These are phyloP conservation scores for Exocentrus adspersus DNA, from an alignment of 2,888 invertebrate species.

Conservation along the genomic window DNA sequence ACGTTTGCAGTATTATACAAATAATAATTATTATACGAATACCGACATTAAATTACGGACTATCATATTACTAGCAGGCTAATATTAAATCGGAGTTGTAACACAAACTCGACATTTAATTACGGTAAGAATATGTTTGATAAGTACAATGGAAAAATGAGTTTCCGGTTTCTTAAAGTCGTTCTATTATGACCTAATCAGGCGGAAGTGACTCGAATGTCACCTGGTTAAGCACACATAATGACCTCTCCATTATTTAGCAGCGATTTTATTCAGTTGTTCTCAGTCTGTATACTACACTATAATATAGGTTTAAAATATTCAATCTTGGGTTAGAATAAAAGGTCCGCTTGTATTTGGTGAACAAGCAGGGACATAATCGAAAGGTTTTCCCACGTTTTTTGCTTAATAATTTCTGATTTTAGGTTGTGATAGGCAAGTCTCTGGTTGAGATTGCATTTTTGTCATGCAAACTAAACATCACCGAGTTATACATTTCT, in stretches of 20 bases:
- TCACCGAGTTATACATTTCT: background rate
- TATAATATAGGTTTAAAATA: conserved; percentile 43
- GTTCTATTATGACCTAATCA: conserved; percentile 55
- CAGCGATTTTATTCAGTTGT: conserved; percentile 35
- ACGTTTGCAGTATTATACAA: too few relatives aligned
- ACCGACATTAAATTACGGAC: background rate
- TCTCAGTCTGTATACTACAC: conserved; percentile 34
- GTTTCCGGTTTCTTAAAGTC: conserved; percentile 51
- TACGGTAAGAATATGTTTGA: conserved; percentile 24
- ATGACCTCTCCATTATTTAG: conserved; percentile 53
- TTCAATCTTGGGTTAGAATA: conserved; percentile 46
- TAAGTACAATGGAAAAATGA: conserved; percentile 38
- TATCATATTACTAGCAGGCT: background rate
- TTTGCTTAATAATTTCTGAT: conserved; percentile 53
- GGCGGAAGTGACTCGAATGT: conserved; percentile 60
- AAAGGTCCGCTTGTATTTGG: conserved; percentile 49
- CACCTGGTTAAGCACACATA: conserved; percentile 57
- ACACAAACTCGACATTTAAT: conserved; percentile 21
- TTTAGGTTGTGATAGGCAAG: conserved; percentile 55
- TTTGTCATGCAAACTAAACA: conserved; percentile 41
- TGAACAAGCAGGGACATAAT: conserved; percentile 41
- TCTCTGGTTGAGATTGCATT: conserved; percentile 44
- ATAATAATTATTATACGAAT: background rate
- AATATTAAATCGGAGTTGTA: background rate
- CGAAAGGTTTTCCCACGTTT: conserved; percentile 53